A percentile compares a stretch with the other conserved stretches of the same genome.
Conservation (phyloP, 2,797 vertebrate species). For the Podarcis lilfordi region DNA sequence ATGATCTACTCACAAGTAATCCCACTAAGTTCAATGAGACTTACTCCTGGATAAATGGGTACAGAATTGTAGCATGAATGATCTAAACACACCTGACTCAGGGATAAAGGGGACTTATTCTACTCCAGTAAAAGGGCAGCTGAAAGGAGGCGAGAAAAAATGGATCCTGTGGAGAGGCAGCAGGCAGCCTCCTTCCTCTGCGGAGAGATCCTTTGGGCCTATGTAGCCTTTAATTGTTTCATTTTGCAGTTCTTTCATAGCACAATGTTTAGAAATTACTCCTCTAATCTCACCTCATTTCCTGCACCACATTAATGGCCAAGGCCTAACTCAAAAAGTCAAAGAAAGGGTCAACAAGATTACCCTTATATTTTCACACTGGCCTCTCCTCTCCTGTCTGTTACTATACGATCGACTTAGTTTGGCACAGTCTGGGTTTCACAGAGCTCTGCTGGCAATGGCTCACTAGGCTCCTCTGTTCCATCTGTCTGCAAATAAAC, state of each 20-base stretch:
- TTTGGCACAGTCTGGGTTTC: conserved; percentile 35
- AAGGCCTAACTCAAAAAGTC: not conserved
- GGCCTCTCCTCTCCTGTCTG: not conserved
- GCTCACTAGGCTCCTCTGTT: conserved; percentile 39
- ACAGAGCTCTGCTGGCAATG: conserved; percentile 25
- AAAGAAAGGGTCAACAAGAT: conserved; percentile 18
- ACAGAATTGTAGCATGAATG: not conserved
- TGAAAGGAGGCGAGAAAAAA: not conserved
- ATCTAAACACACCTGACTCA: not conserved
- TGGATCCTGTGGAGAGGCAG: not conserved
- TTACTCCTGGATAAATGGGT: too few relatives aligned
- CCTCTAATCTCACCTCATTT: not conserved
- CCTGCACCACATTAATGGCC: not conserved
- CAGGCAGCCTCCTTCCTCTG: not conserved
- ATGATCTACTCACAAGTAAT: too few relatives aligned
- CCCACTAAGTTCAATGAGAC: too few relatives aligned
- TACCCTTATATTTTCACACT: conserved; percentile 5
- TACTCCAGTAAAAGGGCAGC: not conserved
- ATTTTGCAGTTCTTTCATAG: not conserved
- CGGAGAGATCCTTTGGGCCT: too few relatives aligned
- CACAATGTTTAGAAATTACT: not conserved
- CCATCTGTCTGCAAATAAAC: conserved; percentile 35
- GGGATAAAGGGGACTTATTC: not conserved
- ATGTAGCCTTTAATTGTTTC: not conserved
- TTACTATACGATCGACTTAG: conserved; percentile 14